Conservation (phyloP, 1,140 invertebrate species). For the Drosophila nigromelanica region DNA sequence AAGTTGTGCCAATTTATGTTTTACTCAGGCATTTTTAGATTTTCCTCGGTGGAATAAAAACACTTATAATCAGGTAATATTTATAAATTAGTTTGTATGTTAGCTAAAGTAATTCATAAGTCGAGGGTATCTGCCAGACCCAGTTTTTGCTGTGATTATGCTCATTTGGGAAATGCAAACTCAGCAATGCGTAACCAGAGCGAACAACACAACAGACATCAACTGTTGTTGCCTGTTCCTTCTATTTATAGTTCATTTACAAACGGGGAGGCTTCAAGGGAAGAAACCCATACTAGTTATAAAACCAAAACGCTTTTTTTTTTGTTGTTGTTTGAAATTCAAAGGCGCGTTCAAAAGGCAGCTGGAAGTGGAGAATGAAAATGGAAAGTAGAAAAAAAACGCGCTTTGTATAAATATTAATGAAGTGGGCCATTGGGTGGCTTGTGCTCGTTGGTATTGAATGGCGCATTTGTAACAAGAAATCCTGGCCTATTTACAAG, state of each 20-base stretch:
- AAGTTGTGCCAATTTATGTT: too few species aligned
- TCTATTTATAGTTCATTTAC: conserved; percentile 70
- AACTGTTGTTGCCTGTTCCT: conserved; percentile 5
- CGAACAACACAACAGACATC: conserved; percentile 38
- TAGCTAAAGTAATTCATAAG: too few species aligned
- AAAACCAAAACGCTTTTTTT: conserved; percentile 9
- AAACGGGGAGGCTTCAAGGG: conserved; percentile 2
- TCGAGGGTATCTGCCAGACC: too few species aligned
- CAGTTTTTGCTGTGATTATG: too few species aligned
- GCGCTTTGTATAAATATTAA: conserved; percentile 78
- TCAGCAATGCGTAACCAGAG: conserved; percentile 48
- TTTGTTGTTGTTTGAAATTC: conserved; percentile 47
- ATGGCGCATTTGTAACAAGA: conserved; percentile 75
- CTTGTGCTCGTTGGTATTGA: conserved; percentile 47
- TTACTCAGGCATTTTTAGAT: too few species aligned
- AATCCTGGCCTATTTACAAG: conserved; percentile 74
- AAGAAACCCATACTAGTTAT: conserved; percentile 14
- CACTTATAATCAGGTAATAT: too few species aligned
- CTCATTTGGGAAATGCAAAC: conserved; percentile 42
- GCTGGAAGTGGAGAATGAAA: conserved; percentile 1
- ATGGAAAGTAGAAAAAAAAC: conserved; percentile 25
- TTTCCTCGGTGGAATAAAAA: too few species aligned
- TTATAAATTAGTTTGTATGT: too few species aligned
- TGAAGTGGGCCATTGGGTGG: conserved; percentile 73
- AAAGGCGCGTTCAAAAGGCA: conserved; percentile 33